Evolutionary conservation across 2,797 vertebrate species (phyloP), one percentile per base, ranked within the genome.

Genomic region (Falco rusticolus): DNA sequence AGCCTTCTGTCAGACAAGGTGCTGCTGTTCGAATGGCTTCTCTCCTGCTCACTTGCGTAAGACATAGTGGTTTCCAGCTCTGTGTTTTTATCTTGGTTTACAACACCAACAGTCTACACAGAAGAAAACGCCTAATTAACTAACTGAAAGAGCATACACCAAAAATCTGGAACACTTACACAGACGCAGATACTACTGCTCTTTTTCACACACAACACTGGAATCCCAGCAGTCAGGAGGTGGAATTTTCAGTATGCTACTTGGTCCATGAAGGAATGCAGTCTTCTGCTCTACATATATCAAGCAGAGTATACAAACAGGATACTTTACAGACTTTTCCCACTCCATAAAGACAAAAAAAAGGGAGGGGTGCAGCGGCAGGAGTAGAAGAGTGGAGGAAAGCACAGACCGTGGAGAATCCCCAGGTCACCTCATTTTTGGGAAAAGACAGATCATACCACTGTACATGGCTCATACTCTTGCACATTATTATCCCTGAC

Each of bases 21-120:
- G 98, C 99, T 99, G 97, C 99, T 99, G 97, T 99, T 99, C 8
- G 98, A 99, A 96, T 99, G 99, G 97, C 86, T 98, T 95, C 98
- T 98, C 61, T 99, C 99, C 60, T 98, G 98, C 88, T 99, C 99
- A 0, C 92, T n/a, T 1, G 6, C 2, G 0, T 81, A 43, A 4
- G 97, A 85, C 9, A 97, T 85, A 1, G 96, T 94, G 13, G 94
- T 60, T 89, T 99, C 99, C 29, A 95, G 93, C 81, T 99, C 99
- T 0, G 87, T 16, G 0, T 64, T 93, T 96, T 98, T 99, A 79
- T 99, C 99, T 95, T 99, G 99, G 95, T 93, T 97, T 92, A 91
- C 97, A 92, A 98, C 97, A 96, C 98, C 98, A n/a, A 98, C 99
- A 60, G 98, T 97, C 98, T 98, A 84, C 77, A 69, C 48, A 68